A percentile compares a stretch with the other conserved stretches of the same genome.
These are phyloP conservation scores for Leptopilina myrica DNA, from an alignment of 2,888 invertebrate species.

Conservation along the genomic window DNA sequence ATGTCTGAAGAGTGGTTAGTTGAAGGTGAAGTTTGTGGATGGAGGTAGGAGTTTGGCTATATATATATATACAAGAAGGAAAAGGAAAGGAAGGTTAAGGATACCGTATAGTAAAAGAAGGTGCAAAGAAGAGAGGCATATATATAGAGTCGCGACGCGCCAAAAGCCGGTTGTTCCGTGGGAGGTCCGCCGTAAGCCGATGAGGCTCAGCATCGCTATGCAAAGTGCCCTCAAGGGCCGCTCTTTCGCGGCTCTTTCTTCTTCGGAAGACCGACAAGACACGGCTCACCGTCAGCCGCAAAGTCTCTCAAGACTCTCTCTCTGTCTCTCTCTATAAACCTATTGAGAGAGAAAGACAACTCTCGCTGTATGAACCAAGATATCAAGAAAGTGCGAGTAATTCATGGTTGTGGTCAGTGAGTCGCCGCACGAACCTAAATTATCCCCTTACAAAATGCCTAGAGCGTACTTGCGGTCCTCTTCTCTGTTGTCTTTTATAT, in stretches of 20 bases:
- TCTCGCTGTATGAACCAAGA: slow-evolving; percentile 44
- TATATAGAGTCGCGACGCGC: slow-evolving; percentile 55
- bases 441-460: slow-evolving; percentile 34
- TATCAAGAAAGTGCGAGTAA: slow-evolving; percentile 44
- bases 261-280: slow-evolving; percentile 60
- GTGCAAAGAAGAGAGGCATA: slow-evolving; percentile 46
- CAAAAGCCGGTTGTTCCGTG: slow-evolving; percentile 64
- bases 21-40: neutral
- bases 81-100: slow-evolving; percentile 47
- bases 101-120: slow-evolving; percentile 47
- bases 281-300: slow-evolving; percentile 49
- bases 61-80: slow-evolving; percentile 1
- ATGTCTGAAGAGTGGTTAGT: neutral
- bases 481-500: slow-evolving; percentile 1
- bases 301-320: slow-evolving; percentile 38
- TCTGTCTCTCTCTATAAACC: no score
- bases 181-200: slow-evolving; percentile 66
- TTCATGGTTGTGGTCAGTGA: slow-evolving; percentile 40
- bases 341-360: no score
- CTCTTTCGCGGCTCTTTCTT: slow-evolving; percentile 61
- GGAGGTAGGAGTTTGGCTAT: no score
- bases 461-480: slow-evolving; percentile 21
- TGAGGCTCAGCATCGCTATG: slow-evolving; percentile 67
- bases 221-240: slow-evolving; percentile 67
- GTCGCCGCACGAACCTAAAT: slow-evolving; percentile 31